Base-by-base conservation (phyloP, 2,888 invertebrate species). In the Idaea biselata region DNA sequence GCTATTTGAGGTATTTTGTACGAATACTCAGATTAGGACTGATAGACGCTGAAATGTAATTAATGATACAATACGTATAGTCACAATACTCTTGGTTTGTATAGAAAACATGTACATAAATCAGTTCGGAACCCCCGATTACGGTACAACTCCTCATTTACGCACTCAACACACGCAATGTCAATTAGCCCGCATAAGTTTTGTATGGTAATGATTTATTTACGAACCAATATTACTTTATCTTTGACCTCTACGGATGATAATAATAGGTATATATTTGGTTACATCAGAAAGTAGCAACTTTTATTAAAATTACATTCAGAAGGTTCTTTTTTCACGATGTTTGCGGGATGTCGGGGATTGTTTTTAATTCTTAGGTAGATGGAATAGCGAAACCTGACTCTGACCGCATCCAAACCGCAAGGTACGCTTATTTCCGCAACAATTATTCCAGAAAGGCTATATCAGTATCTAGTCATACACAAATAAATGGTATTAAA, bases 101-200 rank as follows among this genome's bases (percentile, higher is more conserved):
- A 33, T 33, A 11, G 33, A 33, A 11, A 32, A 69, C 62, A 62
- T 69, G 73, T 72, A 69, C 72, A 69, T 68, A 67, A 66, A 66
- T 65, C 68, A 73, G 73, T 78, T 78, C 67, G 73, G 72, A 74
- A 77, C 73, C 44, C n/a, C 70, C 69, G 75, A 80, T 77, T 76
- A 78, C 70, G 73, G 73, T 75, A 78, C 72, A 72, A 71, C 74
- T 70, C 70, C 70, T 79, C 74, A 81, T 84, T 25, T 80, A 67
- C 70, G 75, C 74, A 84, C 74, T 75, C 80, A 73, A 63, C 71
- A 67, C 84, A 81, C 79, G 80, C 79, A 72, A 74, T 80, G 80
- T 78, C 81, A 82, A 87, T 86, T 86, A 86, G 74, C 81, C 83
- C 81, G 80, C 78, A 86, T 84, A 76, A 70, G 79, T 78, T 81